Evolutionary conservation across 2,113 vertebrate species (phyloP).

Genomic region (Colaptes auratus): DNA sequence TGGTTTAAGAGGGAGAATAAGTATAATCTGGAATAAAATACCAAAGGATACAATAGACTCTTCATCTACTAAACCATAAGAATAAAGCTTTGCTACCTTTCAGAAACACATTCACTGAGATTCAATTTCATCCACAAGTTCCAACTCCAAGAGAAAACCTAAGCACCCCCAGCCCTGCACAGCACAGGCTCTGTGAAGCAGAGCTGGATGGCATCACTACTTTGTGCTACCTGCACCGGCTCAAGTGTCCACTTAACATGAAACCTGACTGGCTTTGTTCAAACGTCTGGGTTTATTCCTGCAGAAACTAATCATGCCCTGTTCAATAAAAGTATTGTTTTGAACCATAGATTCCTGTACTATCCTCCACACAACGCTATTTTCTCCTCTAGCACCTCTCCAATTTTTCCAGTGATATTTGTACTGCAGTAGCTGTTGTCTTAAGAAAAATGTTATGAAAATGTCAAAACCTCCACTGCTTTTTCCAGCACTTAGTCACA

Average conservation of each 20-base stretch:
- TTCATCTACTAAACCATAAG: neutral
- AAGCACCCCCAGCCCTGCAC: neutral
- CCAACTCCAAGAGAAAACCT: neutral
- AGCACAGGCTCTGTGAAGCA: neutral
- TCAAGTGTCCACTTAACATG: fast-evolving
- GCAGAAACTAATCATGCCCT: neutral
- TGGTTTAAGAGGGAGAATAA: neutral
- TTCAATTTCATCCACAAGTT: neutral
- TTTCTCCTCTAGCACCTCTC: neutral
- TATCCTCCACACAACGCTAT: neutral
- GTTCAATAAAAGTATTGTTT: neutral
- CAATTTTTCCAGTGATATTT: neutral
- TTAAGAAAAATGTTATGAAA: neutral
- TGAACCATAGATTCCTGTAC: neutral
- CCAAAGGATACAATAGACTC: neutral
- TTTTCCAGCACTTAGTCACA: neutral
- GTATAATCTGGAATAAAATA: neutral
- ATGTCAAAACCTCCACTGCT: neutral
- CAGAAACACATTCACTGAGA: neutral
- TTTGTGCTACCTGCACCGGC: neutral
- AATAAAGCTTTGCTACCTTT: neutral
- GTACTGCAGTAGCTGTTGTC: neutral
- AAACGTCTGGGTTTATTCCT: neutral
- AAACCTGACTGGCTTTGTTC: neutral
- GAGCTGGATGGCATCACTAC: neutral